Evolutionary conservation across 2,888 invertebrate genomes (phyloP), one percentile per base, ranked within the genome.

Genomic region (Schizotus pectinicornis): DNA sequence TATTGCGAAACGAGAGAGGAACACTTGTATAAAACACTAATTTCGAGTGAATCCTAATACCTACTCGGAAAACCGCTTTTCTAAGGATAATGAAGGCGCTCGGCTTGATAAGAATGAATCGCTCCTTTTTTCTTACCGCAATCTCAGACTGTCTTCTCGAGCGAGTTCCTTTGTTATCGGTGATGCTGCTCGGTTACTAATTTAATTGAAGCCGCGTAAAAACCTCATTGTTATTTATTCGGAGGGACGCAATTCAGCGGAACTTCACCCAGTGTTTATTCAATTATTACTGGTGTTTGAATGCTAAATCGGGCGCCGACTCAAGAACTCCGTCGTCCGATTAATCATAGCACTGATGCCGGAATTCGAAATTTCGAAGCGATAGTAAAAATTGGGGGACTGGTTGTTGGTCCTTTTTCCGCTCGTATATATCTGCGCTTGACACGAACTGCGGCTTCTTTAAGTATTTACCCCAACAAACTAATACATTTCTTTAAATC

Each of bases 171-270:
- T 64, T 56, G 56, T 60, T 68, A 59, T 61, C 58, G 56, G 37
- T 53, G 56, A 59, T 64, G 60, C 62, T 63, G 7, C 45, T 62
- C 64, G 61, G 62, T 68, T 68, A 65, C 62, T 67, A 62, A 64
- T 67, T 64, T 65, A 65, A 65, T 65, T 56, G 59, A 60, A 65
- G 60, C 36, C 41, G 36, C 37, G 35, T 31, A 35, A 42, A 56
- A 49, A 14, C 7, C 2, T 47, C 12, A 33, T 33, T 36, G 30
- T 42, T 12, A 13, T 49, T 49, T n/a, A 12, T 49, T 38, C 22
- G 22, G 5, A 22, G 5, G 3, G 22, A 22, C 22, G 22, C 22
- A 22, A 22, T 22, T 22, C 22, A 22, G 5, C 22, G 5, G 22
- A 22, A 22, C 22, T 22, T 22, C 22, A 22, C 22, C 22, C 22